These are phyloP conservation scores for Platysternon megacephalum DNA, from an alignment of 2,113 vertebrate species.

Conservation along the genomic window DNA sequence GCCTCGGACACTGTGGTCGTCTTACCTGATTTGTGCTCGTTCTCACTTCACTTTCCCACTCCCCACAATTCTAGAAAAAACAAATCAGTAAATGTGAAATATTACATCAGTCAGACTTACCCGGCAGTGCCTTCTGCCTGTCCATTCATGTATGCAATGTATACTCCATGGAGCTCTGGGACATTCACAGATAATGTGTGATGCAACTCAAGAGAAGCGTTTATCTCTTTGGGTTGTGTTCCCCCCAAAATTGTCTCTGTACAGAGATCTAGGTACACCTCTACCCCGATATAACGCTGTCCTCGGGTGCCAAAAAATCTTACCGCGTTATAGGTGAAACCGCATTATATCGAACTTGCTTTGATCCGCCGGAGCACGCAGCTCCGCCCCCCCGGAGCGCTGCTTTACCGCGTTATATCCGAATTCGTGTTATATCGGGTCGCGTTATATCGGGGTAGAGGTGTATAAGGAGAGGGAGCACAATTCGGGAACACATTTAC, in stretches of 20 bases:
- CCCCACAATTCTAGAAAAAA: constrained; percentile 82
- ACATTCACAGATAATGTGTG: neutral
- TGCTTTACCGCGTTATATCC: no score
- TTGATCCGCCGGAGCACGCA: no score
- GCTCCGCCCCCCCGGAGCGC: no score
- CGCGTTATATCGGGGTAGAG: no score
- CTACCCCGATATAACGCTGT: no score
- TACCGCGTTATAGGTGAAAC: no score
- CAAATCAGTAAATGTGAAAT: constrained; percentile 84
- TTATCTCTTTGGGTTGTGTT: neutral
- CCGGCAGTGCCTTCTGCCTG: neutral
- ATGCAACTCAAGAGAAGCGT: neutral
- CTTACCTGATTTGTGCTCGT: neutral
- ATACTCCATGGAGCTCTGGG: neutral
- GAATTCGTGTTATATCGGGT: no score
- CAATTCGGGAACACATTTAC: neutral
- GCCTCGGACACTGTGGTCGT: neutral
- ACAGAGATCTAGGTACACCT: neutral
- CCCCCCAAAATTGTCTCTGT: neutral
- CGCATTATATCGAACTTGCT: no score
- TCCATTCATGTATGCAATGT: neutral
- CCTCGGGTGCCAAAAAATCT: no score
- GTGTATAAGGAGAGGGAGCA: neutral
- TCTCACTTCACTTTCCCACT: constrained; percentile 72
- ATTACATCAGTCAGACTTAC: constrained; percentile 75